Conservation (phyloP, 2,888 invertebrate genomes). For the Diaperis boleti region DNA sequence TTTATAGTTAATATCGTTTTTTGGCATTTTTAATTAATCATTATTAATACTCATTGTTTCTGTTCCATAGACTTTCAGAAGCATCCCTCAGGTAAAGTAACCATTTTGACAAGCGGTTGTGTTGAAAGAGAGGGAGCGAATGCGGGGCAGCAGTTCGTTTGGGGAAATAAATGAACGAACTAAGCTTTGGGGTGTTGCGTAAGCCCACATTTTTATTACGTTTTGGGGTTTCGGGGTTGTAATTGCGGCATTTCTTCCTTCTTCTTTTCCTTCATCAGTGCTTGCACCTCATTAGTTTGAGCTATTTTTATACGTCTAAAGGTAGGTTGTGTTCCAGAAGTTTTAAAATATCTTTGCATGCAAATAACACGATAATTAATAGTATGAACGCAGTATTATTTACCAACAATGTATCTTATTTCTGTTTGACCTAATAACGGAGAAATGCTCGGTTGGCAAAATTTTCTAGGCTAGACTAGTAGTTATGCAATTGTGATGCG, state of each 20-base stretch:
- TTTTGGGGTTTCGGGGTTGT: constrained; percentile 1
- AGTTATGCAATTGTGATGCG: neutral
- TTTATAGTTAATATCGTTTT: neutral
- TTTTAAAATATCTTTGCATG: neutral
- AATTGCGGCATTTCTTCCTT: neutral
- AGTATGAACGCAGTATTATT: too few species aligned
- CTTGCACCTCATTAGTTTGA: neutral
- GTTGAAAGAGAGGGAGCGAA: constrained; percentile 31
- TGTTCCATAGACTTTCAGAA: constrained; percentile 57
- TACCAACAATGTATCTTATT: neutral
- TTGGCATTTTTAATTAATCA: constrained; percentile 5
- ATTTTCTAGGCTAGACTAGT: too few species aligned
- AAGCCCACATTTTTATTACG: constrained; percentile 23
- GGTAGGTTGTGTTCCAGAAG: neutral
- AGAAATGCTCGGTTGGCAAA: too few species aligned
- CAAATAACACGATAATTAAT: neutral
- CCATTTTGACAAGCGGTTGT: constrained; percentile 1
- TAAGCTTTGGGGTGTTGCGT: constrained; percentile 26
- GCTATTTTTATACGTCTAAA: neutral
- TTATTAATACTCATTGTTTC: constrained; percentile 41
- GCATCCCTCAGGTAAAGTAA: constrained; percentile 56
- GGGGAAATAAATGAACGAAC: neutral
- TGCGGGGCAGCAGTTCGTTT: constrained; percentile 11
- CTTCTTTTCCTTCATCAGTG: constrained; percentile 1
- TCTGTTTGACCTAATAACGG: neutral